phyloP scores from a whole-genome alignment of 2,888 invertebrate species.

The Amitus sp. region DNA sequence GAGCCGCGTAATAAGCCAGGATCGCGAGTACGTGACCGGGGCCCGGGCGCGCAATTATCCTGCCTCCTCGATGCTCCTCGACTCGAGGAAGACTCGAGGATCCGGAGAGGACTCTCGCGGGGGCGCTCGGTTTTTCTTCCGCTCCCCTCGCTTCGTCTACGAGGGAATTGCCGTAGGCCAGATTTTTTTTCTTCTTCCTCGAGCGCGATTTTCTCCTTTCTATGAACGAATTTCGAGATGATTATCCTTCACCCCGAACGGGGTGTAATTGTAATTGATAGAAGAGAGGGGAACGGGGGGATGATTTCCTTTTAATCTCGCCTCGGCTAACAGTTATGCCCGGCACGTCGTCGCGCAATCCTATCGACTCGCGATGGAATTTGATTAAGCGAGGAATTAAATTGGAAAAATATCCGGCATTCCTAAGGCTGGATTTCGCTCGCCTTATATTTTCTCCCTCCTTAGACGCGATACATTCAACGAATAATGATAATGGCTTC shows the following conservation, averaged over 20 bases:
- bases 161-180: conserved; percentile 18
- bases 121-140: conserved; percentile 32
- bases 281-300: conserved; percentile 52
- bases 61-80: conserved; percentile 45
- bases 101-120: conserved; percentile 34
- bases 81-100: conserved; percentile 32
- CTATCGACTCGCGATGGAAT: conserved; percentile 40
- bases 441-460: no score
- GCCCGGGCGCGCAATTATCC: conserved; percentile 52
- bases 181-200: conserved; percentile 27
- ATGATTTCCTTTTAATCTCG: conserved; percentile 66
- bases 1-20: conserved; percentile 49
- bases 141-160: no score
- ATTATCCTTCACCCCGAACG: conserved; percentile 61
- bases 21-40: conserved; percentile 30
- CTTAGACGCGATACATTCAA: no score
- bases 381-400: conserved; percentile 10
- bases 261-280: conserved; percentile 66
- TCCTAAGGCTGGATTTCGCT: neutral
- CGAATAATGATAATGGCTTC: no score
- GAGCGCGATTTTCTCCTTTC: conserved; percentile 4
- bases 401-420: conserved; percentile 2
- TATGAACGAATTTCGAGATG: no score
- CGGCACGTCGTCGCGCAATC: conserved; percentile 49
- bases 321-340: conserved; percentile 55